Conservation (phyloP, 1,140 invertebrate species). For the Drosophila kurseongensis region DNA sequence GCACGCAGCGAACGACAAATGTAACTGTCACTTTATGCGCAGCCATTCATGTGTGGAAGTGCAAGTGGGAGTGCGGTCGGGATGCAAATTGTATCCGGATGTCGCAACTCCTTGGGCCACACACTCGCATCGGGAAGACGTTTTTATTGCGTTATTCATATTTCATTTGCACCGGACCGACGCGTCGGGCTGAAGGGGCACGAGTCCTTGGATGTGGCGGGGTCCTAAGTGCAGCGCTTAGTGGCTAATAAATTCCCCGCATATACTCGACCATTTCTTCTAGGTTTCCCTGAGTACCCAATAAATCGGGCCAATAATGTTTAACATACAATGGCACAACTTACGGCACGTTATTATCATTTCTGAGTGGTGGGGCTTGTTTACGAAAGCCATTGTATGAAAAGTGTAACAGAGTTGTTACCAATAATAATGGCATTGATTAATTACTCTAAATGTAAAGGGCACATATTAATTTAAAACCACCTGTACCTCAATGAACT, state of each 20-base stretch:
- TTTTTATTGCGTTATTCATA: conserved; percentile 74
- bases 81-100: conserved; percentile 48
- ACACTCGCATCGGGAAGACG: conserved; percentile 40
- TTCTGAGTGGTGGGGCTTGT: background rate
- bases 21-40: conserved; percentile 66
- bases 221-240: background rate
- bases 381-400: background rate
- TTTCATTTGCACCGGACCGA: conserved; percentile 53
- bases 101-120: conserved; percentile 12
- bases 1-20: conserved; percentile 44
- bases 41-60: conserved; percentile 44
- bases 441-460: too few species aligned
- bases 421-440: background rate
- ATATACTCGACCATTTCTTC: conserved; percentile 4
- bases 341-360: background rate
- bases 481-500: too few species aligned
- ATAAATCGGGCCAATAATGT: conserved; percentile 13
- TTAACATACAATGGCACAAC: conserved; percentile 1
- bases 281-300: conserved; percentile 9
- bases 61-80: background rate
- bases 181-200: background rate
- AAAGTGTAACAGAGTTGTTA: background rate
- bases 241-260: conserved; percentile 28
- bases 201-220: background rate
- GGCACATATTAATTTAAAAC: too few species aligned